Evolutionary conservation across 2,797 vertebrate species (phyloP).

Genomic region (Syndactyla subalaris): DNA sequence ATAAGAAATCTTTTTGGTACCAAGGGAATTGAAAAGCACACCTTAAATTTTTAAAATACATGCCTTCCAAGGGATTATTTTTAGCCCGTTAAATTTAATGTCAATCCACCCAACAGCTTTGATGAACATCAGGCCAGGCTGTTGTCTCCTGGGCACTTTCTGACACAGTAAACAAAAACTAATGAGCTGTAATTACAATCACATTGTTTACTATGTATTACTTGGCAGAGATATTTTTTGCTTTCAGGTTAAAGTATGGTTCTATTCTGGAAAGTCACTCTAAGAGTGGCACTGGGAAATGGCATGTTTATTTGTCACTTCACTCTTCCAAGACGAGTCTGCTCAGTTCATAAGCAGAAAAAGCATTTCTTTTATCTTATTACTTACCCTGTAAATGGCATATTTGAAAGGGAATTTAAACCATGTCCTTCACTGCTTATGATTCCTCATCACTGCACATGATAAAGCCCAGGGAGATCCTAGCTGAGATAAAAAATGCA

Average conservation of each 20-base stretch:
- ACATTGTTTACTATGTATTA: not conserved
- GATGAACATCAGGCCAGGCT: not conserved
- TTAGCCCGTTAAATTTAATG: not conserved
- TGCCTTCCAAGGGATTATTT: not conserved
- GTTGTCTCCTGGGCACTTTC: not conserved
- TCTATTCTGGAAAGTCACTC: not conserved
- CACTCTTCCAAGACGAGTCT: not conserved
- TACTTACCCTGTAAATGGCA: not conserved
- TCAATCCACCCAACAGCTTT: not conserved
- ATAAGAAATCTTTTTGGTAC: not conserved
- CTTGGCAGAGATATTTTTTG: not conserved
- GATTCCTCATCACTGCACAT: not conserved
- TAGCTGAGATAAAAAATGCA: not conserved
- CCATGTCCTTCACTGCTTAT: not conserved
- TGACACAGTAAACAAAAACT: not conserved
- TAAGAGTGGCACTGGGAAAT: not conserved
- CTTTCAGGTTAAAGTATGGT: not conserved
- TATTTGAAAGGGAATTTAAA: not conserved
- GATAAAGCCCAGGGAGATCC: not conserved
- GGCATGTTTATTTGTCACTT: not conserved
- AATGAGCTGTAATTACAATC: constrained; percentile 25
- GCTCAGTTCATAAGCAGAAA: not conserved
- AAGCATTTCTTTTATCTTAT: not conserved
- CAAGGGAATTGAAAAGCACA: not conserved
- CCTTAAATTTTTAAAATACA: not conserved